These are phyloP conservation scores for Microchrysa polita DNA, from an alignment of 2,888 invertebrate species.

Conservation along the genomic window DNA sequence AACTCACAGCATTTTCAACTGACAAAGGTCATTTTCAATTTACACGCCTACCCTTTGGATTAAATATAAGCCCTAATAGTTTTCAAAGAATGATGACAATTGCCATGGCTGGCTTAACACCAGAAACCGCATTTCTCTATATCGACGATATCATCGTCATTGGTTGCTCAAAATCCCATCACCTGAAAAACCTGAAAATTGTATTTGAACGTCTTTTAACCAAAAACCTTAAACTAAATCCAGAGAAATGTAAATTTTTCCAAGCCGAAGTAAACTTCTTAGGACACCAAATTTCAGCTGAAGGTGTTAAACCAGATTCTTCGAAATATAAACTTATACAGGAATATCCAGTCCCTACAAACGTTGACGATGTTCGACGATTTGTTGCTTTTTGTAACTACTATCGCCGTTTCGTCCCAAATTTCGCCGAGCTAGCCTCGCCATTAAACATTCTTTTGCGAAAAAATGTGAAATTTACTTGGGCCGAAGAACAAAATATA, in stretches of 20 bases:
- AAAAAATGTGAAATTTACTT: conserved; percentile 50
- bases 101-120: conserved; percentile 45
- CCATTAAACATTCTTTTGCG: conserved; percentile 47
- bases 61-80: conserved; percentile 51
- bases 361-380: too few relatives aligned
- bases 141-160: conserved; percentile 52
- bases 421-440: conserved; percentile 36
- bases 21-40: not conserved
- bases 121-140: conserved; percentile 49
- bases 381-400: conserved; percentile 40
- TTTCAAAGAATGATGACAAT: too few relatives aligned
- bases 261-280: conserved; percentile 49
- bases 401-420: conserved; percentile 1
- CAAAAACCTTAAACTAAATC: conserved; percentile 48
- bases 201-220: conserved; percentile 43
- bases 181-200: conserved; percentile 46
- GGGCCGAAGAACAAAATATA: conserved; percentile 33
- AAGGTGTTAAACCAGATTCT: conserved; percentile 52
- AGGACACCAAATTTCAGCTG: not conserved
- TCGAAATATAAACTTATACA: conserved; percentile 50
- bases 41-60: not conserved
- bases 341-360: conserved; percentile 45
- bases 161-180: conserved; percentile 45
- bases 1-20: not conserved
- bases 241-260: conserved; percentile 49